These are phyloP conservation scores for Acrobasis suavella DNA, from an alignment of 2,888 invertebrate genomes.

Conservation along the genomic window DNA sequence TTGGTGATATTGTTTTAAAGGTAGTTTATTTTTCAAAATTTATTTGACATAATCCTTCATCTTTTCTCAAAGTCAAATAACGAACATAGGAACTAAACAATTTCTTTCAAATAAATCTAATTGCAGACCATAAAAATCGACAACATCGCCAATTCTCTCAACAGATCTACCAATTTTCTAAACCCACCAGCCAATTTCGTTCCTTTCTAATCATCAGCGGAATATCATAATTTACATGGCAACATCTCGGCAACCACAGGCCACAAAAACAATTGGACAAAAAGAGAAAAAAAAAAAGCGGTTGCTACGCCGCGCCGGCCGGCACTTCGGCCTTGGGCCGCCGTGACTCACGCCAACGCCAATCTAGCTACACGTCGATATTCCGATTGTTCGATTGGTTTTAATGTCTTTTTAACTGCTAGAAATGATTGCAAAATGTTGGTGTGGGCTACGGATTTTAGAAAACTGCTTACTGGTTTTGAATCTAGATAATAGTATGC, in stretches of 20 bases:
- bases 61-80: no score
- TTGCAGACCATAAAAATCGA: no score
- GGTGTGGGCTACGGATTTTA: constrained; percentile 14
- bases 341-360: constrained; percentile 59
- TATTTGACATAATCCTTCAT: no score
- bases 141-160: background rate
- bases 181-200: background rate
- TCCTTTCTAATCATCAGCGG: constrained; percentile 13
- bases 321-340: constrained; percentile 66
- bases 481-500: background rate
- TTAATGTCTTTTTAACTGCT: constrained; percentile 40
- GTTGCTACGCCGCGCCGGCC: constrained; percentile 73
- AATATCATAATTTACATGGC: constrained; percentile 18
- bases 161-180: background rate
- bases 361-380: constrained; percentile 48
- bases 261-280: constrained; percentile 57
- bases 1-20: no score
- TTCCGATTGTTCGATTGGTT: constrained; percentile 42
- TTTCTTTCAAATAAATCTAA: no score
- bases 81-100: no score
- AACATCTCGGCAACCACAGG: constrained; percentile 40
- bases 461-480: background rate
- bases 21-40: no score
- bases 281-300: constrained; percentile 54
- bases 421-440: constrained; percentile 25